phyloP scores from a whole-genome alignment of 64 coral and sea anemone species.

The Pachyseris speciosa region DNA sequence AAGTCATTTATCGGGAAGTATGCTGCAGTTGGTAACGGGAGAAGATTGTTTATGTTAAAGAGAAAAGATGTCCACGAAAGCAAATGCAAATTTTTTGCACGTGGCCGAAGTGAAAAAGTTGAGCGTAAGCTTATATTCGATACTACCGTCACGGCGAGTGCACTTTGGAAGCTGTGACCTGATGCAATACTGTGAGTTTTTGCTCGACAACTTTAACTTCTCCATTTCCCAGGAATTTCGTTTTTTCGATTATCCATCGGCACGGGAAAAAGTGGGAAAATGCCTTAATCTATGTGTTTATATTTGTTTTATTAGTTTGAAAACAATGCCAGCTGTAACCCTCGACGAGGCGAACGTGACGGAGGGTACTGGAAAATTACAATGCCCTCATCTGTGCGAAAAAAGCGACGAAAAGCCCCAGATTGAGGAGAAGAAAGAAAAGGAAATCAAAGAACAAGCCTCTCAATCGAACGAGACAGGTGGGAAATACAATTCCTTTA shows the following conservation, averaged over 20 bases:
- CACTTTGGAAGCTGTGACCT: background rate
- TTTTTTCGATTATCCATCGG: background rate
- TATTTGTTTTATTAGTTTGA: constrained; percentile 8
- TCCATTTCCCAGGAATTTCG: background rate
- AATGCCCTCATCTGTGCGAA: constrained; percentile 10
- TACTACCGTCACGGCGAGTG: constrained; percentile 4
- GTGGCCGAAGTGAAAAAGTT: background rate
- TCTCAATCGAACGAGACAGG: constrained; percentile 34
- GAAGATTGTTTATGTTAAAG: background rate
- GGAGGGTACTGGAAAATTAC: constrained; percentile 1
- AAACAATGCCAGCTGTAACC: constrained; percentile 32
- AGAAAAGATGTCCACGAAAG: background rate
- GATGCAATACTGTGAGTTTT: background rate
- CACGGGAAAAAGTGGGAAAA: background rate
- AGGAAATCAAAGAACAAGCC: constrained; percentile 43
- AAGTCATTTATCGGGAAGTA: too few relatives aligned
- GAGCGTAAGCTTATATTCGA: constrained; percentile 3
- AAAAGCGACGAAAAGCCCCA: background rate
- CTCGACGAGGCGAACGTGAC: background rate
- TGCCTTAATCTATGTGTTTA: background rate
- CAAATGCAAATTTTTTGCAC: constrained; percentile 39
- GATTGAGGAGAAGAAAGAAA: constrained; percentile 35
- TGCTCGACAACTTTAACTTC: background rate
- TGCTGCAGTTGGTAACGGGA: background rate
- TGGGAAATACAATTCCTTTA: background rate